Base-by-base conservation (phyloP, 2,888 invertebrate species). In the Zaprionus obscuricornis region DNA sequence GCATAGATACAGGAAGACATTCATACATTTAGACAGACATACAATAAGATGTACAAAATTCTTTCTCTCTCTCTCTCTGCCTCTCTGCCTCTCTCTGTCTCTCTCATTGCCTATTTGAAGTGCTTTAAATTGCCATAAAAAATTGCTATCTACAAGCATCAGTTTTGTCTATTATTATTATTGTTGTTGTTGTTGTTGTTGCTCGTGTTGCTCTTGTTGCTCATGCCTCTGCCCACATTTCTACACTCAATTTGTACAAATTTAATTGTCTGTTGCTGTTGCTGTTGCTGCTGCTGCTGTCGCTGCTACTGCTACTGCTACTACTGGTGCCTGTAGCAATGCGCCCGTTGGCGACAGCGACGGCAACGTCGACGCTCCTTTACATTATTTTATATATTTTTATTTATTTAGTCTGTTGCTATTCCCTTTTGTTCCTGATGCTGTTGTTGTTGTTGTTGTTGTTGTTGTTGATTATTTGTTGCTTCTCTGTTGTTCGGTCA, bases 191-290 rank as follows among this genome's bases (percentile, higher is more conserved):
- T 20, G 10, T 8, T 43, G 7, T 10, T 55, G 36, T 22, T 45
- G 11, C 8, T 51, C 33, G 57, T 40, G 33, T 51, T 60, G 51
- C 10, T 54, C 24, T 22, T 46, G 40, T 14, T 39, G 40, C 46
- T 73, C n/a, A 62, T 49, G 56, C 57, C 45, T 65, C 47, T 79
- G 54, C 49, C 77, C 74, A 68, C 77, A 79, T 79, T 79, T 79
- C 78, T 84, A 73, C 84, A 79, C 77, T 73, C 77, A 84, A 84
- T 82, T 82, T 84, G 77, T 81, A 83, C 81, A 79, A 83, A 81
- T 83, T 81, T 83, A 81, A 81, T 83, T 81, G 81, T 81, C 70
- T 77, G 63, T 62, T 49, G 74, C 71, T 45, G 58, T 37, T 55
- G 73, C 58, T 54, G 47, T 57, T 69, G 52, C n/a, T n/a, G n/a